Conservation (phyloP, 2,113 vertebrate species). For the Gadus macrocephalus region DNA sequence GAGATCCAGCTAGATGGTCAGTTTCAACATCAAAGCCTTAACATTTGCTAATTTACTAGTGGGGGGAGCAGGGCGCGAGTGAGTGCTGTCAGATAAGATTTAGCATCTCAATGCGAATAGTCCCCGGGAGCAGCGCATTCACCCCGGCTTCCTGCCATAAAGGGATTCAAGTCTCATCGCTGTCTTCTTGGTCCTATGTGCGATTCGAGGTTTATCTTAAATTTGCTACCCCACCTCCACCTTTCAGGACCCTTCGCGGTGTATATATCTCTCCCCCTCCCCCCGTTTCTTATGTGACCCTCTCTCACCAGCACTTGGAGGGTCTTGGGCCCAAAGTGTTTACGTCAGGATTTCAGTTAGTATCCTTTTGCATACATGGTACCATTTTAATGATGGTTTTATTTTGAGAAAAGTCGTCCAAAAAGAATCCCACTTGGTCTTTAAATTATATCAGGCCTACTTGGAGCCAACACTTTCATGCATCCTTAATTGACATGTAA, state of each 20-base stretch:
- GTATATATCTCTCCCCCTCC: not conserved
- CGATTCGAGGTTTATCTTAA: slow-evolving; percentile 36
- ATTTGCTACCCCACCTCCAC: slow-evolving; percentile 11
- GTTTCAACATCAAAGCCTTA: not conserved
- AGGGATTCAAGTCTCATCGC: slow-evolving; percentile 66
- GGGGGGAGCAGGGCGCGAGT: slow-evolving; percentile 31
- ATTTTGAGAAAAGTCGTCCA: no score
- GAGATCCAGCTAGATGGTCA: no score
- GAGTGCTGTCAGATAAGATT: slow-evolving; percentile 44
- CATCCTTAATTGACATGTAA: no score
- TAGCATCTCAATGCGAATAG: slow-evolving; percentile 65
- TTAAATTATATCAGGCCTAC: no score
- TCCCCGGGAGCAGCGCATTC: slow-evolving; percentile 52
- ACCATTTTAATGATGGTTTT: no score
- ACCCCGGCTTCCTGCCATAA: slow-evolving; percentile 74
- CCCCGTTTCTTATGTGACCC: not conserved
- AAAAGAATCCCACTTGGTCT: no score
- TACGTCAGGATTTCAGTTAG: not conserved
- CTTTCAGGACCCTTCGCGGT: slow-evolving; percentile 4
- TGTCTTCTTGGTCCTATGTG: slow-evolving; percentile 35
- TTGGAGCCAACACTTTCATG: no score
- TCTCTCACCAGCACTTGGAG: not conserved
- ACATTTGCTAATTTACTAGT: slow-evolving; percentile 17
- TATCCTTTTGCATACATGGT: not conserved
- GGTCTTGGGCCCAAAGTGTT: not conserved